Percentiles rank a stretch among this genome's conserved stretches.
Evolutionary conservation across 2,888 invertebrate species (phyloP).

Genomic region (Standfussiana lucernea): DNA sequence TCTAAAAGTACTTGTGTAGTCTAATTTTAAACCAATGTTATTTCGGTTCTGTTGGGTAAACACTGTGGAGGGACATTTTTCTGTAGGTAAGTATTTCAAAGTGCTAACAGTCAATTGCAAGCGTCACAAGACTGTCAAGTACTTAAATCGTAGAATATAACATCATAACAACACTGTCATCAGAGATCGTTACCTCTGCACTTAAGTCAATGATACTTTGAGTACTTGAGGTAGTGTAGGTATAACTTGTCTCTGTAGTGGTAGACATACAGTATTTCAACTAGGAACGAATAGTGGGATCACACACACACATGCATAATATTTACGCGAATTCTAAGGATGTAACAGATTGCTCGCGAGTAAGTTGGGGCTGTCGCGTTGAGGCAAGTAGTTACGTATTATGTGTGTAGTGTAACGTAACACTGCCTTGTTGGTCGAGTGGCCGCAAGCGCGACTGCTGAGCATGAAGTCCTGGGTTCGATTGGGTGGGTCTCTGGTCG

Average conservation of each 20-base stretch:
- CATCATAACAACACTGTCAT: slow-evolving; percentile 6
- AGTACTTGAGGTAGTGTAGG: not conserved
- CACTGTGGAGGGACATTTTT: not conserved
- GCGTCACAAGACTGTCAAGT: not conserved
- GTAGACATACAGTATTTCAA: not conserved
- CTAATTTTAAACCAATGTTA: not conserved
- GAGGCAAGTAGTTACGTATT: not conserved
- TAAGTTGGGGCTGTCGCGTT: not conserved
- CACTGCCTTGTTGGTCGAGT: not conserved
- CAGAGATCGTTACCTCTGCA: slow-evolving; percentile 10
- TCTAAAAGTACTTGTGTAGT: not conserved
- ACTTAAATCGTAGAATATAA: not conserved
- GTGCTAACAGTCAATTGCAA: slow-evolving; percentile 12
- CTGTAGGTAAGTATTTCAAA: no score
- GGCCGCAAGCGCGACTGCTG: not conserved
- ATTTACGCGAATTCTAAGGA: not conserved
- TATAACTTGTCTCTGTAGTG: not conserved
- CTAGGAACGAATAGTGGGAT: not conserved
- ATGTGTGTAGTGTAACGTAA: not conserved
- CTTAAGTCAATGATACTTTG: slow-evolving; percentile 4
- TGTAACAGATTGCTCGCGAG: not conserved
- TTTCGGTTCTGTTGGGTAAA: no score
- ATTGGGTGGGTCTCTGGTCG: no score
- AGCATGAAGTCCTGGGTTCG: not conserved
- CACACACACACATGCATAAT: not conserved